Base-by-base conservation (phyloP, 2,888 invertebrate genomes). In the Odontocolon sp. region DNA sequence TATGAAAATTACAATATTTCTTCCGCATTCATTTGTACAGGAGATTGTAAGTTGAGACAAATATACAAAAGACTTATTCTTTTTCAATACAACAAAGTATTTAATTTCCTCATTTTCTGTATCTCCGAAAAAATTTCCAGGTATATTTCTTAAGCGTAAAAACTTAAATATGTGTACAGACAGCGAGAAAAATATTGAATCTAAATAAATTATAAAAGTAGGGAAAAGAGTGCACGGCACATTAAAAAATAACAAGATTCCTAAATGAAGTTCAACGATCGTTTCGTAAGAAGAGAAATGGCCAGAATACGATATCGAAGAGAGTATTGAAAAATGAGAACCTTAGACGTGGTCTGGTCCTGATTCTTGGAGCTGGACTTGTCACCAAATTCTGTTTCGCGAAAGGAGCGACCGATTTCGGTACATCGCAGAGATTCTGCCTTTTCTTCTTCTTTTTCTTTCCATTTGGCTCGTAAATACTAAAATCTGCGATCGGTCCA, bases 271-370 rank as follows among this genome's bases (percentile, higher is more conserved):
- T 36, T 82, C 67, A 86, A 14, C 73, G 81, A 77, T 85, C 80
- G 1, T 81, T 47, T 31, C 82, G 81, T 11, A 87, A 52, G 31
- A 87, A 85, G 31, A 86, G 56, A 9, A 87, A 83, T 5, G 87
- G 87, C 87, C 87, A 87, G 45, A 87, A 87, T 45, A 87, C 82
- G 11, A 87, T 87, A 42, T 87, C 87, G 40, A 87, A 87, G 14
- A 87, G 82, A 2, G 85, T 81, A 31, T 80, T 78, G 18, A 87
- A 80, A 31, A 87, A 87, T 0, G 84, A 83, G 59, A 81, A 81
- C 31, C 67, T 77, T 31, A 54, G 47, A 5, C 66, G 59, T 0
- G 77, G 40, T 71, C 54, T 77, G 28, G 72, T 57, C 57, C 54
- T 75, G 14, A 64, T 54, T 54, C 14, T 50, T 28, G 54, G 38